These are phyloP conservation scores for Bimastos eiseni DNA, from an alignment of 2,888 invertebrate species.

Conservation along the genomic window DNA sequence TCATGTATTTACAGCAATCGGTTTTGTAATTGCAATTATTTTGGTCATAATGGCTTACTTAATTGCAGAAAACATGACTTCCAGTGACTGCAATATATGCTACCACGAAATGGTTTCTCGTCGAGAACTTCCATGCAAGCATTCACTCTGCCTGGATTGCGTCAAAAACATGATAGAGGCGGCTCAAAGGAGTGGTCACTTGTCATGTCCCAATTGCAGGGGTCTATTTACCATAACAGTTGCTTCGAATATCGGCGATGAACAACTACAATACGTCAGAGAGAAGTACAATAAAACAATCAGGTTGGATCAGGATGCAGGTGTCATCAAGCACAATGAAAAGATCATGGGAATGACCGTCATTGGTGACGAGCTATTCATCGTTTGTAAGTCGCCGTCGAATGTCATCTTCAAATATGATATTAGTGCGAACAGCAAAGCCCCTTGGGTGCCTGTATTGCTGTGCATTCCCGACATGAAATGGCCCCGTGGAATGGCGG, in stretches of 20 bases:
- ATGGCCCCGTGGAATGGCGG: slow-evolving; percentile 1
- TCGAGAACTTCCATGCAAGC: neutral
- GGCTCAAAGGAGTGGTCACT: neutral
- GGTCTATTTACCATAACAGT: neutral
- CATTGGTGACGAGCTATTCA: no score
- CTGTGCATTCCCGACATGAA: neutral
- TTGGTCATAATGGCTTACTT: no score
- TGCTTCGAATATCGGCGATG: no score
- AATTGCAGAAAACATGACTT: no score
- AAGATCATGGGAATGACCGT: neutral
- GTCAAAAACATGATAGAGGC: neutral
- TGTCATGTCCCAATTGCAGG: neutral
- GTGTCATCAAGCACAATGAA: neutral
- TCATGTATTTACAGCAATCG: no score
- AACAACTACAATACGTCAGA: no score
- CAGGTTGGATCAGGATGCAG: neutral
- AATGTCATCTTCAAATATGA: slow-evolving; percentile 15
- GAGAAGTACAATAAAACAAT: neutral
- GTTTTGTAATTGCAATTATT: no score
- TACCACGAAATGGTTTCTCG: neutral
- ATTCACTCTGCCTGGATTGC: neutral
- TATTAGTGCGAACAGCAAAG: neutral
- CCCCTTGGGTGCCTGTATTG: neutral
- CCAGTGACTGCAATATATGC: no score
- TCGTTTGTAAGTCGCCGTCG: neutral